Base-by-base conservation (phyloP, 2,113 vertebrate species). In the Pitta sordida region DNA sequence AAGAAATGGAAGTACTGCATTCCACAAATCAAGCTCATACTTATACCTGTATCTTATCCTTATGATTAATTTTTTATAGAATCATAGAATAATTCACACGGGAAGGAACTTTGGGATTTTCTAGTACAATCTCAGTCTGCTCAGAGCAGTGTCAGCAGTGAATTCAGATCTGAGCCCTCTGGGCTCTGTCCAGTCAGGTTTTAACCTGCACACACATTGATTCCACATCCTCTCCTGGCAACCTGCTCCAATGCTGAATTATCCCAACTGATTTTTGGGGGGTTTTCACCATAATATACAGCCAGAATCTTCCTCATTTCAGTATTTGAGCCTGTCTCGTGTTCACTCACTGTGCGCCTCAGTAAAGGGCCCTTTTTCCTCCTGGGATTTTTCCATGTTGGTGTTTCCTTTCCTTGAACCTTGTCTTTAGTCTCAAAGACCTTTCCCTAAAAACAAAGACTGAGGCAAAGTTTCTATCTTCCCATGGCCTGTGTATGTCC, bases 11-110 rank as follows among this genome's bases (percentile, higher is more conserved):
- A 93, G 52, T 37, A 41, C 81, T 80, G 44, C 22, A 15, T 91
- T 86, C 52, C 53, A 87, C 74, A 94, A 86, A 96, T 96, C 92
- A 94, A 91, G 67, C 77, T 91, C 71, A 46, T 87, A 70, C 82
- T 96, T 95, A 85, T 15, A 95, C 88, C 70, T 85, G 71, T 30
- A 27, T 34, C 83, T 89, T 91, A 81, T 83, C 63, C 83, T 92
- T 83, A 23, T 23, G 18, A 92, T 94, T 91, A 94, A 81, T 63
- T 82, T 92, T 96, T 86, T 75, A 94, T 88, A 71, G 77, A 93
- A 32, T 81, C 64, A 10, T 2, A 78, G 93, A 86, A 83, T 92
- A 91, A 95, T 93, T 93, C 86, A 91, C 63, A 1, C 2, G 62
- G 43, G 63, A 83, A 62, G 37, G 59, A 90, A 53, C 67, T 51